These are phyloP conservation scores for Cariama cristata DNA, from an alignment of 2,113 vertebrate species.

Conservation along the genomic window DNA sequence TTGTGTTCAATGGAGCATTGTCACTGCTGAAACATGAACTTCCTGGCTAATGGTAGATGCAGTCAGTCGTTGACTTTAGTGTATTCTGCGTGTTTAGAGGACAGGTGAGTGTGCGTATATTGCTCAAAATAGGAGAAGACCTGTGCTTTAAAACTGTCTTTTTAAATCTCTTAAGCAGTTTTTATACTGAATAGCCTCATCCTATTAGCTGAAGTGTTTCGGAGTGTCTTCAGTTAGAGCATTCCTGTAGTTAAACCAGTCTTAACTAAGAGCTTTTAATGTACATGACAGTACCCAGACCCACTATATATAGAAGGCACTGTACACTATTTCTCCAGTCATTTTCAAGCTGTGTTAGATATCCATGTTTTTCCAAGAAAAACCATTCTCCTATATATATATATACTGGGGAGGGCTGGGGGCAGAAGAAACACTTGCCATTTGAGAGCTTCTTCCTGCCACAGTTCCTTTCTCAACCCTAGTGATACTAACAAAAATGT, in stretches of 20 bases:
- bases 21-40: neutral
- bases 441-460: neutral
- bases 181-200: neutral
- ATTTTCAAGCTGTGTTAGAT: neutral
- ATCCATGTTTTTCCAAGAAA: neutral
- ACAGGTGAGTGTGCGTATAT: neutral
- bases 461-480: neutral
- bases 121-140: neutral
- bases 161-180: neutral
- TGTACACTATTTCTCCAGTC: neutral
- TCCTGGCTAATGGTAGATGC: neutral
- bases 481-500: neutral
- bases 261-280: neutral
- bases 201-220: neutral
- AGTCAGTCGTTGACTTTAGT: neutral
- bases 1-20: neutral
- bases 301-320: neutral
- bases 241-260: neutral
- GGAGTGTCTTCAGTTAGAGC: neutral
- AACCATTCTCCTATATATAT: neutral
- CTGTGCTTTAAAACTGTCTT: neutral
- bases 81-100: neutral
- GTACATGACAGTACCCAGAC: neutral
- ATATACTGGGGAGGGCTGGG: rapidly evolving
- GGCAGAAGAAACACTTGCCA: neutral